Evolutionary conservation across 2,888 invertebrate genomes (phyloP), one percentile per base, ranked within the genome.

Genomic region (Sinohyriopsis cumingii): DNA sequence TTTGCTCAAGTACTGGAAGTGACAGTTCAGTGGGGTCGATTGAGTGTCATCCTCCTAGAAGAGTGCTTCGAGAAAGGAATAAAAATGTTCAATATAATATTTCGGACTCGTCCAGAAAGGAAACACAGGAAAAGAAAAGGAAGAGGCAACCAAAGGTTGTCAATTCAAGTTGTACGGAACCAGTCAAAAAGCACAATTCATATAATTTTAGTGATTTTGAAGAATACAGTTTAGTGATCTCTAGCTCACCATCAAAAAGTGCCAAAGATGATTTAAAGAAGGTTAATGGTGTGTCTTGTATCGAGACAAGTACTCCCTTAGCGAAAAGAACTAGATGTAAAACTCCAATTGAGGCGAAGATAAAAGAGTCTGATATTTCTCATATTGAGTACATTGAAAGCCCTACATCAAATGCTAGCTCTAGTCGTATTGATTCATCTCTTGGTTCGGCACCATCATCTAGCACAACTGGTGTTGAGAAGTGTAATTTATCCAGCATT

Each of bases 141-240:
- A 45, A 45, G 15, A 45, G 45, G 45, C 45, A 45, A 15, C 45
- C 45, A 45, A 45, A 45, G 15, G 15, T 67, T 20, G 71, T 70
- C 0, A 69, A 55, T 59, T 55, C 65, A 20, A 19, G 22, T 25
- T 56, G 55, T 53, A 22, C 55, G 25, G 18, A 61, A 4, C 54
- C 24, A n/a, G 20, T 28, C 22, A 22, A 25, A 24, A 61, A 71
- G 25, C 55, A 68, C 12, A 20, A 45, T 15, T 68, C 72, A 5
- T 67, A 75, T 19, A 84, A 85, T 69, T 86, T 85, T 67, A 86
- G 85, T 74, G 84, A 86, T 63, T 82, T 86, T 80, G 86, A 86
- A 63, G 82, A 83, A 53, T 85, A 86, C 69, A 85, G 85, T 73
- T 67, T 86, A 22, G 71, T 83, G 15, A 79, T 86, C 12, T 79